These are phyloP conservation scores for Ganaspis sp. DNA, from an alignment of 1,140 invertebrate genomes.

Conservation along the genomic window DNA sequence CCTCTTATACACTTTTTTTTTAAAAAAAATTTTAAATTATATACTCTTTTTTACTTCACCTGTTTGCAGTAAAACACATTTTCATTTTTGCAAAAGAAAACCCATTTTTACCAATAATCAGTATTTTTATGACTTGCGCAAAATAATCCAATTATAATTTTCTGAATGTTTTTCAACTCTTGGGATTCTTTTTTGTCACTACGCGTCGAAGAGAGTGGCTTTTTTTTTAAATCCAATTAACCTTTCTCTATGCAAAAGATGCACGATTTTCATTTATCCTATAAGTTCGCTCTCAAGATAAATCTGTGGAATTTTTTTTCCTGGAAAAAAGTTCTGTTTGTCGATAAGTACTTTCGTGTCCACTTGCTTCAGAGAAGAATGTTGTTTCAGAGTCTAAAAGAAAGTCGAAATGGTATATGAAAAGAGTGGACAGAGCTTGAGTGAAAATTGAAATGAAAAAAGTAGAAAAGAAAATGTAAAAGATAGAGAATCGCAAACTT, in stretches of 20 bases:
- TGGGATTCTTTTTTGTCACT: not conserved
- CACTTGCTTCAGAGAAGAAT: conserved; percentile 42
- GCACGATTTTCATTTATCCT: conserved; percentile 31
- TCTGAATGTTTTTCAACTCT: not conserved
- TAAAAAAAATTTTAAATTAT: too few relatives aligned
- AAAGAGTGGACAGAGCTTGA: too few relatives aligned
- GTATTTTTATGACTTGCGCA: conserved; percentile 23
- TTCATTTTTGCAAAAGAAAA: too few relatives aligned
- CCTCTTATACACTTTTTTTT: too few relatives aligned
- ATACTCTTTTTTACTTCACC: too few relatives aligned
- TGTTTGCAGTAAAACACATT: too few relatives aligned
- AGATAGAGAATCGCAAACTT: conserved; percentile 22
- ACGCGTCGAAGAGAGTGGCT: not conserved
- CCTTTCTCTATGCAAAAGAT: not conserved
- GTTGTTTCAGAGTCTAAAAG: conserved; percentile 43
- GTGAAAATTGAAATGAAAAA: too few relatives aligned
- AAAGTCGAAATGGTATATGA: not conserved
- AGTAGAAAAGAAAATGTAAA: too few relatives aligned
- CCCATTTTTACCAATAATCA: too few relatives aligned
- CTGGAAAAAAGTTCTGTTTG: conserved; percentile 48
- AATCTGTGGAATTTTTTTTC: too few relatives aligned
- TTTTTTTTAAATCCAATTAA: conserved; percentile 36
- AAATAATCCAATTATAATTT: not conserved
- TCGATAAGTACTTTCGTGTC: conserved; percentile 60
- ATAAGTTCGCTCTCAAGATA: conserved; percentile 40